Evolutionary conservation across 2,888 invertebrate species (phyloP).

Genomic region (Hemicrepidius hirtus): DNA sequence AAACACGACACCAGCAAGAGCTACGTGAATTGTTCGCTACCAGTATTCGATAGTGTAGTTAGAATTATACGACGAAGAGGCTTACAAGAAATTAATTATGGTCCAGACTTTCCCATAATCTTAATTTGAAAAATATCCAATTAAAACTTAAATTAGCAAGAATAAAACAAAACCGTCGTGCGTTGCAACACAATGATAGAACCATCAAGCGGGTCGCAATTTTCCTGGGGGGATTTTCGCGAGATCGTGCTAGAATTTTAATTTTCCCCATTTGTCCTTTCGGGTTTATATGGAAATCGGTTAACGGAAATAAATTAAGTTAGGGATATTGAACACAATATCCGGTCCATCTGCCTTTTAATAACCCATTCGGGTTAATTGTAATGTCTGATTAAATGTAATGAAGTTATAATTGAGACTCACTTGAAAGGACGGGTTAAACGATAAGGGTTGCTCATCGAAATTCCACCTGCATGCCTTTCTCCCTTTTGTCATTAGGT

Average conservation of each 20-base stretch:
- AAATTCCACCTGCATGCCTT: constrained; percentile 13
- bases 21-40: not conserved
- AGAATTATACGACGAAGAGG: not conserved
- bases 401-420: not conserved
- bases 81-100: not conserved
- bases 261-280: not conserved
- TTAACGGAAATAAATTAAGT: not conserved
- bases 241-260: not conserved
- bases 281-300: not conserved
- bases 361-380: not conserved
- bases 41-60: not conserved
- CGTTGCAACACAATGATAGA: constrained; percentile 4
- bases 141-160: constrained; percentile 17
- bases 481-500: not conserved
- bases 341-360: constrained; percentile 1
- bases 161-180: not conserved
- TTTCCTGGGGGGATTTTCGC: not conserved
- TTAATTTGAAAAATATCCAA: not conserved
- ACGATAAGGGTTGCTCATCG: not conserved
- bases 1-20: constrained; percentile 11
- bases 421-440: no score
- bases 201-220: constrained; percentile 4
- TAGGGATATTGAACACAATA: not conserved
- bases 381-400: constrained; percentile 4
- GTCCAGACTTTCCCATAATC: not conserved